phyloP scores from a whole-genome alignment of 2,797 vertebrate genomes.

The Octomys mimax region DNA sequence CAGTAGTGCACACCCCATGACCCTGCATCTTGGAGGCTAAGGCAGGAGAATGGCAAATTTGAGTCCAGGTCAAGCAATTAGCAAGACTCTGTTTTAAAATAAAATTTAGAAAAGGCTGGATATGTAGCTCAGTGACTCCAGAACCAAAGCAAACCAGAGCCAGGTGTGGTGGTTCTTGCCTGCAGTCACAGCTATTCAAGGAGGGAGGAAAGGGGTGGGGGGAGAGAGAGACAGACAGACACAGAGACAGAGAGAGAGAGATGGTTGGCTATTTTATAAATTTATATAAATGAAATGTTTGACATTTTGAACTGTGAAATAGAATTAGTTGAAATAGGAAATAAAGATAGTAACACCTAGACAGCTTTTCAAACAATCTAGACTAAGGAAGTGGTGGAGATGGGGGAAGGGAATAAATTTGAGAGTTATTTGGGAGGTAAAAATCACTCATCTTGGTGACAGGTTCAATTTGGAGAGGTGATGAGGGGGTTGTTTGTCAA shows the following conservation, averaged over 20 bases:
- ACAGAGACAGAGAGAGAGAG: no score
- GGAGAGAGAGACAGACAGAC: no score
- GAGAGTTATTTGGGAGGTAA: not conserved
- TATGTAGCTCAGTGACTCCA: not conserved
- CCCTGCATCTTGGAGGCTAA: not conserved
- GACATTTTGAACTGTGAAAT: slow-evolving; percentile 20
- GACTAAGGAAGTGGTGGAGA: not conserved
- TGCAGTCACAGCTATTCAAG: not conserved
- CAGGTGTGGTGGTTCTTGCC: not conserved
- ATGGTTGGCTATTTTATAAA: slow-evolving; percentile 36
- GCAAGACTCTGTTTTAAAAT: not conserved
- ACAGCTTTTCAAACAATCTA: not conserved
- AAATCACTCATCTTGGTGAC: not conserved
- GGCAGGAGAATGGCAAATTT: not conserved
- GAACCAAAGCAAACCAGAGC: not conserved
- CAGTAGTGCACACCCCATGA: not conserved
- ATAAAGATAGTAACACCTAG: not conserved
- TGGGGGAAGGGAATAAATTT: not conserved
- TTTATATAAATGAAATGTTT: not conserved
- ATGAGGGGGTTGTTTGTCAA: not conserved
- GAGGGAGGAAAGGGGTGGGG: not conserved
- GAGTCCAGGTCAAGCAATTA: not conserved
- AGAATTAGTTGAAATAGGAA: not conserved
- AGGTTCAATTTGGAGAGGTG: not conserved
- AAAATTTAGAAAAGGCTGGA: not conserved